phyloP scores from a whole-genome alignment of 1,140 invertebrate genomes.

The Coelopa frigida region DNA sequence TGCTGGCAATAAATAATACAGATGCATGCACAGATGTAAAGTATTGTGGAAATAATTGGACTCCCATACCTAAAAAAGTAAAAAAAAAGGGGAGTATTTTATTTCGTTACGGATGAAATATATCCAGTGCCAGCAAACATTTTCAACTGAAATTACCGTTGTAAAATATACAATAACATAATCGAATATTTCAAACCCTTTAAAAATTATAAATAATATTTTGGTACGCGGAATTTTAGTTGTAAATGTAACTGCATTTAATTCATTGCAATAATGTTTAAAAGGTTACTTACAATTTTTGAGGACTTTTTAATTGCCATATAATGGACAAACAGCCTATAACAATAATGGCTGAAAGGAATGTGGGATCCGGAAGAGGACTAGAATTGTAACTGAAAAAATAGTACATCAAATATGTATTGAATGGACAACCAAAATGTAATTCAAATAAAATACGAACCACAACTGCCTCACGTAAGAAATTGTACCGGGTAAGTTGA shows the following conservation, averaged over 20 bases:
- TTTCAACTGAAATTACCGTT: no score
- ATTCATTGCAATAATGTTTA: neutral
- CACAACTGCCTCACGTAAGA: slow-evolving; percentile 49
- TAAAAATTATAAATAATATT: no score
- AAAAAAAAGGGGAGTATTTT: neutral
- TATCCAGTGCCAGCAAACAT: no score
- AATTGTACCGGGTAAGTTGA: no score
- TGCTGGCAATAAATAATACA: slow-evolving; percentile 50
- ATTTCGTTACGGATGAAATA: no score
- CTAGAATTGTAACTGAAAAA: neutral
- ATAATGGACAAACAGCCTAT: slow-evolving; percentile 25
- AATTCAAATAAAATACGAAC: slow-evolving; percentile 49
- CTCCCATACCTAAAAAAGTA: slow-evolving; percentile 46
- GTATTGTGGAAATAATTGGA: slow-evolving; percentile 44
- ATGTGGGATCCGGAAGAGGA: slow-evolving; percentile 27
- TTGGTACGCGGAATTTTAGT: no score
- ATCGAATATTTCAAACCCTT: no score
- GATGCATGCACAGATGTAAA: slow-evolving; percentile 48
- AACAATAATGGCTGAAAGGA: slow-evolving; percentile 20
- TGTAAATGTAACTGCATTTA: no score
- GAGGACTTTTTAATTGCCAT: slow-evolving; percentile 30
- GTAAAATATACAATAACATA: no score
- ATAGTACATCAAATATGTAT: neutral
- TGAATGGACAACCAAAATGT: slow-evolving; percentile 4
- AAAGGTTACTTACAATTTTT: slow-evolving; percentile 32